These are phyloP conservation scores for Ostrea edulis DNA, from an alignment of 1,140 invertebrate species.

Conservation along the genomic window DNA sequence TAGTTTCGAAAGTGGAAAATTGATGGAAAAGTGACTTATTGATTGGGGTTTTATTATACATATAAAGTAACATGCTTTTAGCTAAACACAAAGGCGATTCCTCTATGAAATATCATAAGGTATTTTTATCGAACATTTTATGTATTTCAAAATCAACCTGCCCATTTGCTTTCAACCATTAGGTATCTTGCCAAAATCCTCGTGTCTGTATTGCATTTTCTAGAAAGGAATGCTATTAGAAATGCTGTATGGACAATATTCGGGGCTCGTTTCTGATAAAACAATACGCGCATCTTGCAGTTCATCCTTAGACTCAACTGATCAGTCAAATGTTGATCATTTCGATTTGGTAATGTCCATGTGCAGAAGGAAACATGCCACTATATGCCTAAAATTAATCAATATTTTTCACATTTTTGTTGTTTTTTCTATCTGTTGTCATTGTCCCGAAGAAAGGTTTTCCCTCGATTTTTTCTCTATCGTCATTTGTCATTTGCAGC, in stretches of 20 bases:
- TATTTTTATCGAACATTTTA: neutral
- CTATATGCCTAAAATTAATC: no score
- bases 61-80: conserved; percentile 31
- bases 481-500: no score
- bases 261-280: no score
- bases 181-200: neutral
- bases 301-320: no score
- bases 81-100: conserved; percentile 15
- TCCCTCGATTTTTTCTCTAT: no score
- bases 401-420: no score
- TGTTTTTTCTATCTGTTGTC: no score
- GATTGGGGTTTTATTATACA: conserved; percentile 23
- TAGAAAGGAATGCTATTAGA: neutral
- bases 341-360: no score
- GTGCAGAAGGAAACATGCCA: no score
- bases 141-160: neutral
- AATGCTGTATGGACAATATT: neutral
- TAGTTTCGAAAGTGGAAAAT: conserved; percentile 34
- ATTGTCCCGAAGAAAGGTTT: no score
- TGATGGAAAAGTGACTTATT: conserved; percentile 28
- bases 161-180: conserved; percentile 3
- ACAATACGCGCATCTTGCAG: no score
- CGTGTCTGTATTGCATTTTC: neutral
- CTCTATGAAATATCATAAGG: conserved; percentile 13
- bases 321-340: no score